Evolutionary conservation across 1,140 invertebrate species (phyloP), one percentile per base, ranked within the genome.

Genomic region (Pseudoatta argentina): DNA sequence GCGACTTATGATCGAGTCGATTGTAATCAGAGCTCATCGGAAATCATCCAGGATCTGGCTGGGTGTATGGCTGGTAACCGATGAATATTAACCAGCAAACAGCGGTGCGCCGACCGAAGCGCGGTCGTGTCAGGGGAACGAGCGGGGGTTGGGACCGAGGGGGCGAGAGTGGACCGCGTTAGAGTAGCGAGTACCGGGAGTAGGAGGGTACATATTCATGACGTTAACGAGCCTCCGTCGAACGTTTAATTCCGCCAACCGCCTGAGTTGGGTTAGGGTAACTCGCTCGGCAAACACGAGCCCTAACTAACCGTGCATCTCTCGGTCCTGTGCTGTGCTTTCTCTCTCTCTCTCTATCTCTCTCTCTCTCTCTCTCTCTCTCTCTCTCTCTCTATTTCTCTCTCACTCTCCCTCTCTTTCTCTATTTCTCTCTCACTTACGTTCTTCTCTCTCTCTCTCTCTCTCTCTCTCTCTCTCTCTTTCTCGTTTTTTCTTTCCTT

Each of bases 211-310:
- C 95, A 95, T 95, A 95, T 95, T 95, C 95, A 95, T 95, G 95
- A 95, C 94, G 95, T 95, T 95, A 95, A 95, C 95, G 95, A 95
- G 95, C 93, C 94, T 93, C 94, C 93, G 94, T 93, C 94, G 94
- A 95, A 95, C 95, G 95, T 95, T 95, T 95, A 95, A 95, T 95
- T 95, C 95, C 95, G 94, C 94, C 94, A 95, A 95, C 92, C 94
- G 94, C 92, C 92, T 92, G 93, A 94, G 94, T 95, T 94, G 91
- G 93, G 93, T 94, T 94, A 94, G 94, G 93, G 94, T 95, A 95
- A 95, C 95, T 95, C 94, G 94, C 94, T 94, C 93, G 92, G 93
- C 94, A 95, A 95, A 95, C 95, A 95, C 94, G 91, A 94, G 92
- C 93, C 94, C 94, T 95, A 95, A 95, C 95, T 95, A 95, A 95